These are phyloP conservation scores for Percopsis omiscomaycus DNA, from an alignment of 2,797 vertebrate genomes.

Conservation along the genomic window DNA sequence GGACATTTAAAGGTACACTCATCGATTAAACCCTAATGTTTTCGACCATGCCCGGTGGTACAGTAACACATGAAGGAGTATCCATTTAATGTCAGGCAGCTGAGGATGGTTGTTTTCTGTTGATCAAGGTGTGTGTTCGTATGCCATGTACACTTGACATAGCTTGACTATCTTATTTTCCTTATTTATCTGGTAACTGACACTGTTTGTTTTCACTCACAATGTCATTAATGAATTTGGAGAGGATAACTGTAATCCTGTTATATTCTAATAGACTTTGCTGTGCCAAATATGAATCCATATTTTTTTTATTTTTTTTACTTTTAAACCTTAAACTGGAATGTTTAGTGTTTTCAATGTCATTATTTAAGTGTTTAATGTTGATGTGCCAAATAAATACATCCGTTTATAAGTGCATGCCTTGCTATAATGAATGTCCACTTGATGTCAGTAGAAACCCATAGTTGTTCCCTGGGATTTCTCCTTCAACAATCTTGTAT, in stretches of 20 bases:
- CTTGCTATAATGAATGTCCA: slow-evolving; percentile 35
- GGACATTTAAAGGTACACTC: no score
- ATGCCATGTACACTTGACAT: no score
- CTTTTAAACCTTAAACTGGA: background rate
- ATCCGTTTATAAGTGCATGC: background rate
- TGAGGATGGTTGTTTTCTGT: no score
- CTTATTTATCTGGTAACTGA: no score
- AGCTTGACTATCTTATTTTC: no score
- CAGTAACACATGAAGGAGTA: no score
- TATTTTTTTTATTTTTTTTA: slow-evolving; percentile 28
- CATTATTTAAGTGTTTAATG: slow-evolving; percentile 3
- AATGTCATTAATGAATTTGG: no score
- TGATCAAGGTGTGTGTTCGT: no score
- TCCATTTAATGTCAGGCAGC: no score
- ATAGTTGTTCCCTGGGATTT: background rate
- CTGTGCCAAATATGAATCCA: slow-evolving; percentile 21
- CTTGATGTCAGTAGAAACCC: slow-evolving; percentile 46
- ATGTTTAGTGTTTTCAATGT: slow-evolving; percentile 9
- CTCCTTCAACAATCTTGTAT: background rate
- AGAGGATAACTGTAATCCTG: background rate
- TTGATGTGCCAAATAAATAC: background rate
- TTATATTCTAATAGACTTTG: background rate
- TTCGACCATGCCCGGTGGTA: no score
- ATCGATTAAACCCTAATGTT: no score
- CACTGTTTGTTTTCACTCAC: no score